These are phyloP conservation scores for Bos indicus DNA, from an alignment of 2,113 vertebrate species.

Conservation along the genomic window DNA sequence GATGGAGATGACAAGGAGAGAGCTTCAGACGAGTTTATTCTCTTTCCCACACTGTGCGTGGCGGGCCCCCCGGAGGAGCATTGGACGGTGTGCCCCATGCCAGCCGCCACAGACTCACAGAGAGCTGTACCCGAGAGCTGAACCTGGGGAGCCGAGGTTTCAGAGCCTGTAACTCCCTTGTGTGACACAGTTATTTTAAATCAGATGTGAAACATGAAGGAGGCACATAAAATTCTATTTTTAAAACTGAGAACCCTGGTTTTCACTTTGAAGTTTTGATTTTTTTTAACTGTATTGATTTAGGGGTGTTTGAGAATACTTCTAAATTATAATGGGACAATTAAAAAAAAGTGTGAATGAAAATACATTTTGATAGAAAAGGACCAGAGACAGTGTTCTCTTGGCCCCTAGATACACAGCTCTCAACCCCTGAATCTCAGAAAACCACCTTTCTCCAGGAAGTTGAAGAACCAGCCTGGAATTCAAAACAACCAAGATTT, in stretches of 20 bases:
- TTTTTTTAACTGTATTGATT: neutral
- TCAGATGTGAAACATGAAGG: too few species aligned
- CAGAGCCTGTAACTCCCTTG: neutral
- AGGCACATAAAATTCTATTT: too few species aligned
- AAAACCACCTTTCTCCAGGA: neutral
- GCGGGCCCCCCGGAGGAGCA: neutral
- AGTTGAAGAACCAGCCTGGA: neutral
- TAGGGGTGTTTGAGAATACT: neutral
- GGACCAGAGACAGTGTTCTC: neutral
- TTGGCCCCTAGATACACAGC: neutral
- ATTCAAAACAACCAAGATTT: neutral
- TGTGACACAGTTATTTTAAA: neutral
- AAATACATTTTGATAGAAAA: neutral
- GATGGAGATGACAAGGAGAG: rapidly evolving
- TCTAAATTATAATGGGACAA: neutral
- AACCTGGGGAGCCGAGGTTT: neutral
- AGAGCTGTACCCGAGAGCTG: neutral
- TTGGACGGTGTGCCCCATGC: rapidly evolving
- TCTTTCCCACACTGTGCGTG: rapidly evolving
- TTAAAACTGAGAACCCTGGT: neutral
- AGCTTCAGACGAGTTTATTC: rapidly evolving
- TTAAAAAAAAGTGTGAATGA: neutral
- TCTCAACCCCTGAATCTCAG: neutral
- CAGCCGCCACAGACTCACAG: rapidly evolving
- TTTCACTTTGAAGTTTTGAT: neutral